phyloP scores from a whole-genome alignment of 2,888 invertebrate species.

The Brachyopa scutellaris region DNA sequence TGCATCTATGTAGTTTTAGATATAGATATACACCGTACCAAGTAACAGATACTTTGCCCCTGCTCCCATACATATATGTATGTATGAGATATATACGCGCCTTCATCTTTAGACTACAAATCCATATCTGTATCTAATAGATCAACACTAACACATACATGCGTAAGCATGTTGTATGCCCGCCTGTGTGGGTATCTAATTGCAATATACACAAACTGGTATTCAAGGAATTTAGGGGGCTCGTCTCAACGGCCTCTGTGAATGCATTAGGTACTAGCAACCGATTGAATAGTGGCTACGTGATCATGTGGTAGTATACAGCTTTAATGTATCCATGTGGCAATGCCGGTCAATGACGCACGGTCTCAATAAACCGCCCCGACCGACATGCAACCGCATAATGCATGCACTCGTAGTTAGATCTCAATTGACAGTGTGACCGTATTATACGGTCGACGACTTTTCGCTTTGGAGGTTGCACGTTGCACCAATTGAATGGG shows the following conservation, averaged over 20 bases:
- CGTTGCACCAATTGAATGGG: conserved; percentile 52
- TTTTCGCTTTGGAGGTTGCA: conserved; percentile 53
- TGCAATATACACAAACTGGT: conserved; percentile 54
- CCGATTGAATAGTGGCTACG: conserved; percentile 36
- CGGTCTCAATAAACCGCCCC: conserved; percentile 40
- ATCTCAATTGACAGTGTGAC: conserved; percentile 10
- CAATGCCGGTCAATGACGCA: conserved; percentile 71
- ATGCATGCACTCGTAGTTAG: not conserved
- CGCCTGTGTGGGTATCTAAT: conserved; percentile 53
- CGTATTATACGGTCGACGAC: conserved; percentile 62
- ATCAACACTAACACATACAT: conserved; percentile 25
- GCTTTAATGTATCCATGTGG: conserved; percentile 45
- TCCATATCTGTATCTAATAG: conserved; percentile 18
- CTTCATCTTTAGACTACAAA: conserved; percentile 15
- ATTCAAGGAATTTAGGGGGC: conserved; percentile 72
- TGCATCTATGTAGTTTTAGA: not conserved
- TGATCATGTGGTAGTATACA: conserved; percentile 59
- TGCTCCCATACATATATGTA: not conserved
- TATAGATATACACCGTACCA: conserved; percentile 3
- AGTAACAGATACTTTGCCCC: conserved; percentile 13
- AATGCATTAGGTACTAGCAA: conserved; percentile 51
- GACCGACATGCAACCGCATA: conserved; percentile 12
- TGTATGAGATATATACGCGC: conserved; percentile 1
- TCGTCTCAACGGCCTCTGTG: conserved; percentile 58
- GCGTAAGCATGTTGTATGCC: too few species aligned